Evolutionary conservation across 2,113 vertebrate genomes (phyloP).

Genomic region (Paracanthobrama guichenoti): DNA sequence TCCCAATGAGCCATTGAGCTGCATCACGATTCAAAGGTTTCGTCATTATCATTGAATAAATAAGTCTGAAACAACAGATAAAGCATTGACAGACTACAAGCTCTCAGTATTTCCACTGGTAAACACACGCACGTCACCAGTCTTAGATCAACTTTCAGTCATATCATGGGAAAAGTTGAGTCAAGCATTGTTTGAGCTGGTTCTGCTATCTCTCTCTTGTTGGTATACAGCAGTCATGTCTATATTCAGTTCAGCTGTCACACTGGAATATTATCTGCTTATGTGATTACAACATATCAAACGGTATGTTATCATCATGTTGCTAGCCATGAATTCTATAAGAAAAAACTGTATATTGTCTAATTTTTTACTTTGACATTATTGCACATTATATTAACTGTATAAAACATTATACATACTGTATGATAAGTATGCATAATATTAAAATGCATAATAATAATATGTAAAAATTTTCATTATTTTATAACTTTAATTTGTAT

Average conservation of each 20-base stretch:
- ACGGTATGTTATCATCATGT: neutral
- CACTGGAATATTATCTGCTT: conserved; percentile 15
- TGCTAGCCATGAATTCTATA: neutral
- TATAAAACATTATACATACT: neutral
- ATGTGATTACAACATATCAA: conserved; percentile 4
- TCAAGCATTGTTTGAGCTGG: conserved; percentile 38
- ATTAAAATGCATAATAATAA: too few species aligned
- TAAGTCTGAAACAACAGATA: conserved; percentile 73
- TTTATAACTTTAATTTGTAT: too few species aligned
- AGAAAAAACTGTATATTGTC: neutral
- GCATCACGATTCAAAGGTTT: conserved; percentile 58
- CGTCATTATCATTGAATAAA: conserved; percentile 77
- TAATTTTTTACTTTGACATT: neutral
- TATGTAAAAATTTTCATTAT: too few species aligned
- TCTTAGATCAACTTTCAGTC: conserved; percentile 33
- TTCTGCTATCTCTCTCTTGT: conserved; percentile 30
- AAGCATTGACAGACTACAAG: conserved; percentile 46
- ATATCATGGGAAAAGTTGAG: conserved; percentile 47
- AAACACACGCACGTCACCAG: conserved; percentile 48
- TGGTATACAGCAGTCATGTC: conserved; percentile 21
- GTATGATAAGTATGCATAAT: too few species aligned
- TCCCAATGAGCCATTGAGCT: conserved; percentile 64
- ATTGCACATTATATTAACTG: neutral
- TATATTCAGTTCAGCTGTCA: conserved; percentile 6
- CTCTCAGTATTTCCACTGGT: conserved; percentile 56